Percentiles rank a stretch among this genome's conserved stretches.
Evolutionary conservation across 92 coral and sea anemone genomes (phyloP).

Genomic region (Galaxea fascicularis): DNA sequence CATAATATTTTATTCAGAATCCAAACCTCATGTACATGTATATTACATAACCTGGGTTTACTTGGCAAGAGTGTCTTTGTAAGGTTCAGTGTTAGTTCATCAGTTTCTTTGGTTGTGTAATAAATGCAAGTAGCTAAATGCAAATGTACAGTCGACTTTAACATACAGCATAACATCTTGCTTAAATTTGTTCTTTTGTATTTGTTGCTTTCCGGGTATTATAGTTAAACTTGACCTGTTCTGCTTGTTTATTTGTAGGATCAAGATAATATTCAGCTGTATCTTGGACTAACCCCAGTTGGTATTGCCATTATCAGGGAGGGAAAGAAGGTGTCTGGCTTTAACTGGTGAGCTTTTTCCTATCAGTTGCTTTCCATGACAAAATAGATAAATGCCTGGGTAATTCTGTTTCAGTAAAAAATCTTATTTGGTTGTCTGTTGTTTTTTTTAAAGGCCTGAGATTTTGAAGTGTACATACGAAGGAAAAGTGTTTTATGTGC

Average conservation of each 20-base stretch:
- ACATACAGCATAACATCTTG: too few species aligned
- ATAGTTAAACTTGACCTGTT: neutral
- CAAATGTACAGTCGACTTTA: too few species aligned
- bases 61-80: too few species aligned
- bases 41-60: too few species aligned
- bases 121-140: too few species aligned
- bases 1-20: too few species aligned
- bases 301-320: slow-evolving; percentile 97
- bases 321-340: slow-evolving; percentile 98
- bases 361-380: too few species aligned
- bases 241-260: slow-evolving; percentile 59
- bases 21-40: too few species aligned
- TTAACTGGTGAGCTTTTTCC: slow-evolving; percentile 74
- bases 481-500: slow-evolving; percentile 94
- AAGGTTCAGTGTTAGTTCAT: too few species aligned
- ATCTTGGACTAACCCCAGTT: slow-evolving; percentile 91
- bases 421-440: neutral
- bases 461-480: slow-evolving; percentile 93
- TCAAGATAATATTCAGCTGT: slow-evolving; percentile 94
- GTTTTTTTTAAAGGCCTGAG: slow-evolving; percentile 75
- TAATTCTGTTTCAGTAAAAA: neutral
- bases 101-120: too few species aligned
- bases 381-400: too few species aligned
- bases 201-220: too few species aligned
- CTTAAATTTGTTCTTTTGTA: neutral